Conservation (phyloP, 2,797 vertebrate species). For the Leontocebus nigricollis region DNA sequence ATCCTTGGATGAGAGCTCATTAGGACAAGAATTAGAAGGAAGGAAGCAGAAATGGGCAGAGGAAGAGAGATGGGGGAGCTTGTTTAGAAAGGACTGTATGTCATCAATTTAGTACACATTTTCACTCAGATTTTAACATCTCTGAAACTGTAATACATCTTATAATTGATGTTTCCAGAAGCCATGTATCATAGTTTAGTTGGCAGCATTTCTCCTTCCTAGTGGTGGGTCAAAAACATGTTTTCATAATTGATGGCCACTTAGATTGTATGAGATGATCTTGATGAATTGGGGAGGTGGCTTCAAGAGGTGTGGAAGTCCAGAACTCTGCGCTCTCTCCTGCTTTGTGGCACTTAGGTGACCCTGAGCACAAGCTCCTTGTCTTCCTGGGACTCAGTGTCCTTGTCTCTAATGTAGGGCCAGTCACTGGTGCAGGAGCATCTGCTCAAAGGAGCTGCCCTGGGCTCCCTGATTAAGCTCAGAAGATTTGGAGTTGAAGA, state of each 20-base stretch:
- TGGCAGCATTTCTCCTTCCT: neutral
- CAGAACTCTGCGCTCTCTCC: neutral
- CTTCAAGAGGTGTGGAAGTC: neutral
- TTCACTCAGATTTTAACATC: neutral
- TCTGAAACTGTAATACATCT: neutral
- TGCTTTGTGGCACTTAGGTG: neutral
- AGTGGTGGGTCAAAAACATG: neutral
- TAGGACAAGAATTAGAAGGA: neutral
- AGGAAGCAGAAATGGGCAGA: neutral
- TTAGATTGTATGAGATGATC: neutral
- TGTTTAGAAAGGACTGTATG: neutral
- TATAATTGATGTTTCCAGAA: neutral
- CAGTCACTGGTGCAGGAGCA: too few relatives aligned
- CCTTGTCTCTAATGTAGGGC: neutral
- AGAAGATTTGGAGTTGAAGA: neutral
- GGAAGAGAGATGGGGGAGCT: neutral
- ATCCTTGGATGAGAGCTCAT: too few relatives aligned
- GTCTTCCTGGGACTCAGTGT: neutral
- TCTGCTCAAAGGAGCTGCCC: neutral
- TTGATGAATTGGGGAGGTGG: neutral
- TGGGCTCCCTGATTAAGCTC: neutral
- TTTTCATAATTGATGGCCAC: neutral
- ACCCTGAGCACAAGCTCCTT: neutral
- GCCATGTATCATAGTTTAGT: neutral
- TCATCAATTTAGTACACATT: neutral